Evolutionary conservation across 2,113 vertebrate species (phyloP).

Genomic region (Lontra canadensis): DNA sequence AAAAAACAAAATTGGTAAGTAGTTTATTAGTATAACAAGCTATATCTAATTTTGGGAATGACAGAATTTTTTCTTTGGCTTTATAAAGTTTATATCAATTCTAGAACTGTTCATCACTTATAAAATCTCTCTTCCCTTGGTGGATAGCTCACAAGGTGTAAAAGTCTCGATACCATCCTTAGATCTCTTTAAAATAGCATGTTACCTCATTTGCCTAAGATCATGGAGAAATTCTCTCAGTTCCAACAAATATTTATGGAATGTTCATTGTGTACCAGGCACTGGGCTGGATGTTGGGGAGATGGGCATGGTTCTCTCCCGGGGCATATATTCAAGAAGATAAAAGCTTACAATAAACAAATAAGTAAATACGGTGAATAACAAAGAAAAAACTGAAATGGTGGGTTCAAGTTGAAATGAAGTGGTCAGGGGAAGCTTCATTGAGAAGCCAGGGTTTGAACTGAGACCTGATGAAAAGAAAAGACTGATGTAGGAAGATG

Average conservation of each 20-base stretch:
- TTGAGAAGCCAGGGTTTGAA: neutral
- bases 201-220: neutral
- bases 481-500: neutral
- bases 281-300: neutral
- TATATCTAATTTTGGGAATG: neutral
- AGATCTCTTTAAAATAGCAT: neutral
- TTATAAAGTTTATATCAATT: neutral
- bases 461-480: neutral
- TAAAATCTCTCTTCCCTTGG: neutral
- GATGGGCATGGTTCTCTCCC: neutral
- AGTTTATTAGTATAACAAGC: neutral
- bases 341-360: neutral
- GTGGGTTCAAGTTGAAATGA: neutral
- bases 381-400: neutral
- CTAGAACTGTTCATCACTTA: neutral
- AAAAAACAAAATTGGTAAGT: constrained; percentile 96
- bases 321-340: neutral
- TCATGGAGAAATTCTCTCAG: neutral
- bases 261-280: neutral
- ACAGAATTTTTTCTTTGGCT: neutral
- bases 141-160: neutral
- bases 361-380: neutral
- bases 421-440: neutral
- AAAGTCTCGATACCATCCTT: neutral
- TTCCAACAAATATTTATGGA: neutral